Evolutionary conservation across 2,888 invertebrate genomes (phyloP).

Genomic region (Platerodrilus igneus): DNA sequence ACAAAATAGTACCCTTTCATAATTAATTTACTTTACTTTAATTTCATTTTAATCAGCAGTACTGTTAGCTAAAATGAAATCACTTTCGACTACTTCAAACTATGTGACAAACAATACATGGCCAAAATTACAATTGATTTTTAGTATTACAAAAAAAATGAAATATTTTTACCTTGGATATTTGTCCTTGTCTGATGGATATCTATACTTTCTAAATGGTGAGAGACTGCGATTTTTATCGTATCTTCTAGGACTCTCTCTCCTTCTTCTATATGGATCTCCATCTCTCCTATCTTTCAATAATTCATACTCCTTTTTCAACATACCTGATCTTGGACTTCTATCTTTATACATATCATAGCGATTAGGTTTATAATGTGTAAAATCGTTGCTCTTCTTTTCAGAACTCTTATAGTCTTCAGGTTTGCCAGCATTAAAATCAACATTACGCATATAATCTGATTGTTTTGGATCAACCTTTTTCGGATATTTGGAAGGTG

Average conservation of each 20-base stretch:
- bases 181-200: constrained; percentile 11
- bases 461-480: constrained; percentile 5
- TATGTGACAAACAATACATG: no score
- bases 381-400: no score
- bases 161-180: constrained; percentile 12
- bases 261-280: constrained; percentile 3
- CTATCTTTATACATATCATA: constrained; percentile 10
- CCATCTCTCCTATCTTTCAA: constrained; percentile 3
- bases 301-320: no score
- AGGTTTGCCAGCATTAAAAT: no score
- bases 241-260: constrained; percentile 10
- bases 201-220: constrained; percentile 6
- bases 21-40: no score
- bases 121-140: no score
- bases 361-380: no score
- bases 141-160: neutral
- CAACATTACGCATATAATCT: neutral
- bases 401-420: no score
- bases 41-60: no score
- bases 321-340: constrained; percentile 11
- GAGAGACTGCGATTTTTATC: constrained; percentile 14
- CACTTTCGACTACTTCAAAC: no score
- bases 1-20: no score
- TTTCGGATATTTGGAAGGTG: constrained; percentile 9
- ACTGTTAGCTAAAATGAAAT: no score